Conservation (phyloP, 2,888 invertebrate species). For the Aphidius colemani region DNA sequence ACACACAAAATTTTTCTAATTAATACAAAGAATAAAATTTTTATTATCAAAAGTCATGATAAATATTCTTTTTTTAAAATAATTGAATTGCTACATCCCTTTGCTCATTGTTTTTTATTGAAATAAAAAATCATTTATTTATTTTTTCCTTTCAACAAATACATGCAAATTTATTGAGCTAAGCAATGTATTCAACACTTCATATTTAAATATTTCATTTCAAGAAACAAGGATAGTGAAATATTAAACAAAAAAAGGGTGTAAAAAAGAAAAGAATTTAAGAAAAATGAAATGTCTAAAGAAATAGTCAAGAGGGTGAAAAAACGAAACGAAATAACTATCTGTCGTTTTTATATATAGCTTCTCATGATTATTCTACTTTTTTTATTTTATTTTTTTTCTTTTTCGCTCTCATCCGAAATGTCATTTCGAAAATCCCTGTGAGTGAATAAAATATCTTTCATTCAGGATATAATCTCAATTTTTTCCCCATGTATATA, state of each 20-base stretch:
- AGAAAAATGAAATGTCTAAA: neutral
- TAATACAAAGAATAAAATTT: too few species aligned
- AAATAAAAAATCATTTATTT: too few species aligned
- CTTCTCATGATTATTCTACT: neutral
- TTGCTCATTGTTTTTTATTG: too few species aligned
- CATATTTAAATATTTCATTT: constrained; percentile 10
- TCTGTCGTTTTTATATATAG: too few species aligned
- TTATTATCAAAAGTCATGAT: too few species aligned
- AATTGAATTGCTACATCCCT: too few species aligned
- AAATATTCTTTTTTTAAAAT: too few species aligned
- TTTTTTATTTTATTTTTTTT: neutral
- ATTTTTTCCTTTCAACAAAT: too few species aligned
- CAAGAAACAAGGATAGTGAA: neutral
- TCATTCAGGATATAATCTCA: neutral
- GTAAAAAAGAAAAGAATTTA: neutral
- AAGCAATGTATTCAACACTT: neutral
- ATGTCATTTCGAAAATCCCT: neutral
- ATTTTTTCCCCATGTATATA: too few species aligned
- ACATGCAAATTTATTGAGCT: neutral
- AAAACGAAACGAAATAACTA: neutral
- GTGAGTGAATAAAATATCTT: constrained; percentile 7
- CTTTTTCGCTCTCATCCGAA: neutral
- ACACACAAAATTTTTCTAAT: too few species aligned
- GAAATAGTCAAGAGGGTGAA: neutral
- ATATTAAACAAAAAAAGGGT: neutral